Percentiles rank a stretch among this genome's conserved stretches.
phyloP scores from a whole-genome alignment of 2,113 vertebrate species.

The Odocoileus virginianus region DNA sequence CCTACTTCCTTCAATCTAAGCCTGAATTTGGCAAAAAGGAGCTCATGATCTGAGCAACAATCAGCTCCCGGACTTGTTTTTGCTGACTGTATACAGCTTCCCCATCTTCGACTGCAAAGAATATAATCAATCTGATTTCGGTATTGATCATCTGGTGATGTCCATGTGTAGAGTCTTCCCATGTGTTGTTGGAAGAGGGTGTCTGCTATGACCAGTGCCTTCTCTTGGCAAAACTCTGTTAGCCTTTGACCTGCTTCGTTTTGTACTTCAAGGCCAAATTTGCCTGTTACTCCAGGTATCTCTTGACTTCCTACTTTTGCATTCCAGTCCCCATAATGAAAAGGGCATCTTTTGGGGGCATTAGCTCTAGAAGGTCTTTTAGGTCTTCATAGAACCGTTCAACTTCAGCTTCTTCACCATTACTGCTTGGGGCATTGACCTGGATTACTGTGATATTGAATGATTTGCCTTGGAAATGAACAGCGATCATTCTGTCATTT shows the following conservation, averaged over 20 bases:
- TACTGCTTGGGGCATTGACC: neutral
- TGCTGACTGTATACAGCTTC: neutral
- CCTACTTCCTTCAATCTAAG: neutral
- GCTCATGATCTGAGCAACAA: neutral
- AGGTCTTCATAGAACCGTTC: neutral
- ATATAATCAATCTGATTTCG: neutral
- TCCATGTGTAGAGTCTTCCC: neutral
- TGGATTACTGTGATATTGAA: neutral
- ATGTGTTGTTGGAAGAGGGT: neutral
- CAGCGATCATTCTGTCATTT: neutral
- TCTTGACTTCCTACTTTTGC: neutral
- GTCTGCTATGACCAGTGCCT: neutral
- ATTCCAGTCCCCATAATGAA: neutral
- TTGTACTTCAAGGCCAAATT: neutral
- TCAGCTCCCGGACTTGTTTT: neutral
- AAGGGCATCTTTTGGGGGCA: neutral
- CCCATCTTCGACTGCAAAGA: neutral
- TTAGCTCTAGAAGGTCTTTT: neutral
- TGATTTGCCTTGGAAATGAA: neutral
- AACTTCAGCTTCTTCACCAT: neutral
- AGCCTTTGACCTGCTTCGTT: neutral
- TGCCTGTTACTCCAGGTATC: neutral
- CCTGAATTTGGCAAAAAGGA: neutral
- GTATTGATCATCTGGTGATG: neutral
- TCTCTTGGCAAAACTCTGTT: neutral